Evolutionary conservation across 2,888 invertebrate genomes (phyloP).

Genomic region (Melanchra persicariae): DNA sequence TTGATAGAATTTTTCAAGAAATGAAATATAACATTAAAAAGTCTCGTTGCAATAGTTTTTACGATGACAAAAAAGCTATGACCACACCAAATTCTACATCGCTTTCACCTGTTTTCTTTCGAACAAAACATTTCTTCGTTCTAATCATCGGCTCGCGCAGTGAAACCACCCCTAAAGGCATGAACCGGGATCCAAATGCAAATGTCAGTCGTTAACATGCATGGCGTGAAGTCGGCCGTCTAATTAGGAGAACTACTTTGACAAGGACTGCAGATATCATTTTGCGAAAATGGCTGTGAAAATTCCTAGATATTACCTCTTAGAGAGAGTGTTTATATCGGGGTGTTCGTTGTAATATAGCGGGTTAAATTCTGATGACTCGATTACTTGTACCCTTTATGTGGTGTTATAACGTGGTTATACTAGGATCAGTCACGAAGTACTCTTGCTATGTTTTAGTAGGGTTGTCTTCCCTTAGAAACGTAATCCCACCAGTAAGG

Average conservation of each 20-base stretch:
- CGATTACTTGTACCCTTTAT: slow-evolving; percentile 36
- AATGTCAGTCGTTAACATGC: slow-evolving; percentile 90
- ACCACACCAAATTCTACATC: background rate
- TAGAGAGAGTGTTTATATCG: slow-evolving; percentile 60
- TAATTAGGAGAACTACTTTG: slow-evolving; percentile 87
- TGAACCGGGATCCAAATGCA: slow-evolving; percentile 81
- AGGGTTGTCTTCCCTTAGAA: background rate
- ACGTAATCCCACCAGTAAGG: background rate
- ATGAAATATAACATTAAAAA: too few species aligned
- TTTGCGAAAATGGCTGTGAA: slow-evolving; percentile 75
- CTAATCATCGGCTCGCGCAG: slow-evolving; percentile 34
- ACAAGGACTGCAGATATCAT: slow-evolving; percentile 81
- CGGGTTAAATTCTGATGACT: slow-evolving; percentile 34
- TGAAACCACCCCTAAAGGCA: slow-evolving; percentile 61
- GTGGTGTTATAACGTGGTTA: slow-evolving; percentile 10
- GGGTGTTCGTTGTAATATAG: slow-evolving; percentile 32
- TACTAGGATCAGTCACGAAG: slow-evolving; percentile 8
- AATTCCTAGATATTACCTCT: slow-evolving; percentile 72
- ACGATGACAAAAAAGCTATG: too few species aligned
- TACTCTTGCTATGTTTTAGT: background rate
- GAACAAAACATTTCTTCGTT: background rate
- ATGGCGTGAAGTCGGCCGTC: slow-evolving; percentile 87
- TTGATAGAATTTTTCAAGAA: too few species aligned
- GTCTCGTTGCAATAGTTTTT: too few species aligned
- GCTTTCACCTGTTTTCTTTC: too few species aligned